Evolutionary conservation across 1,140 invertebrate genomes (phyloP), one percentile per base, ranked within the genome.

Genomic region (Lutraria rhynchaena): DNA sequence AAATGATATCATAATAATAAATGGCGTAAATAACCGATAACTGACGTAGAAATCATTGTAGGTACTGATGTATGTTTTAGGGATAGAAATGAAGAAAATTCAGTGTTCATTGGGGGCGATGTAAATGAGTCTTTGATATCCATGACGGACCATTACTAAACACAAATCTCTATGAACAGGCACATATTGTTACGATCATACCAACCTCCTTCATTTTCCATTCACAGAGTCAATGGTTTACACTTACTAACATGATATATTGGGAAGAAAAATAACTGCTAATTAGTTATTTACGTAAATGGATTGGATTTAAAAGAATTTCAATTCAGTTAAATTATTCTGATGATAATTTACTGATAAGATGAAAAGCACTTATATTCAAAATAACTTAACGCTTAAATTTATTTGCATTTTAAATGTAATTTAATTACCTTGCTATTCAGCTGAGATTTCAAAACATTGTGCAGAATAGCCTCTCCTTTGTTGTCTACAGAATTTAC

Each of bases 391-490:
- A 13, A 7, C 27, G 55, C 19, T 13, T 9, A 13, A 7, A 13
- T 57, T 22, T 9, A 22, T 9, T 13, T 57, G 27, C 9, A 27
- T 13, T 19, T 57, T 27, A 22, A 57, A 22, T 9, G 9, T 57
- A 27, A 57, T 13, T 7, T 24, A 69, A 11, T 31, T 71, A 57
- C 73, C 35, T 75, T 75, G 19, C 49, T 27, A 5, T 11, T 60
- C 24, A 51, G 19, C 41, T 61, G 57, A 44, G 73, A 75, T n/a
- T 35, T 46, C 29, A 75, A 31, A 15, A 75, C 15, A 4, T 35
- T 60, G 19, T 75, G 73, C 0, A 78, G 29, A 57, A 58, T 31
- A 29, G 11, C 22, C 11, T 67, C 60, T 22, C 75, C 75, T 27
- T 60, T n/a, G 7, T 58, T 55, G 15, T 78, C 75, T 2, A 60